Evolutionary conservation across 2,797 vertebrate species (phyloP).

Genomic region (Cyprinodon diabolis): DNA sequence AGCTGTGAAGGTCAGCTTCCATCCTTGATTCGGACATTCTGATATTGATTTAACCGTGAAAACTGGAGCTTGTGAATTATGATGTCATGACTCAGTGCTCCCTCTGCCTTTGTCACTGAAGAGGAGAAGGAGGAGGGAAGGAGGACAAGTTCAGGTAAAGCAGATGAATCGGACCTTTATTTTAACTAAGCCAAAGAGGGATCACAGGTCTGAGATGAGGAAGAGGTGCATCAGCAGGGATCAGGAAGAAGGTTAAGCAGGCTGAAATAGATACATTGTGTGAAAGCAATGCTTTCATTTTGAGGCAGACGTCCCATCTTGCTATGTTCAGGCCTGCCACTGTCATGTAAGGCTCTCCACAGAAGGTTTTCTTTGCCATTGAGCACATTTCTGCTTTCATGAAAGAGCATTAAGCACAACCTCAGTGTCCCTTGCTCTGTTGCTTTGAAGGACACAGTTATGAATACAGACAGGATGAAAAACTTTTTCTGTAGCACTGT

Average conservation of each 20-base stretch:
- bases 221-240: conserved; percentile 22
- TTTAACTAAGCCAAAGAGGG: conserved; percentile 66
- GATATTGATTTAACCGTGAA: conserved; percentile 84
- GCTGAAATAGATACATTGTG: neutral
- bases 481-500: conserved; percentile 58
- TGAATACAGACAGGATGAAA: conserved; percentile 70
- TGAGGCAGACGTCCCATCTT: neutral
- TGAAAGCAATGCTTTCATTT: neutral
- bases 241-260: conserved; percentile 26
- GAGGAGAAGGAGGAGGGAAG: conserved; percentile 48
- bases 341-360: neutral
- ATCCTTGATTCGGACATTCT: conserved; percentile 82
- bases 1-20: conserved; percentile 73
- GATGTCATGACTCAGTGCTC: conserved; percentile 82
- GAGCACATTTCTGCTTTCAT: conserved; percentile 51
- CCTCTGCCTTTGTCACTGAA: conserved; percentile 75
- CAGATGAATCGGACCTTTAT: conserved; percentile 68
- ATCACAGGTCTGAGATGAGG: conserved; percentile 37
- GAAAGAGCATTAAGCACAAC: conserved; percentile 52
- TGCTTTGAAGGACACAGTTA: conserved; percentile 55
- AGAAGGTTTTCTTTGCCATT: conserved; percentile 46
- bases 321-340: neutral
- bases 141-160: conserved; percentile 61
- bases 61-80: conserved; percentile 81
- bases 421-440: conserved; percentile 37